Base-by-base conservation (phyloP, 2,797 vertebrate genomes). In the Urocyon cinereoargenteus region DNA sequence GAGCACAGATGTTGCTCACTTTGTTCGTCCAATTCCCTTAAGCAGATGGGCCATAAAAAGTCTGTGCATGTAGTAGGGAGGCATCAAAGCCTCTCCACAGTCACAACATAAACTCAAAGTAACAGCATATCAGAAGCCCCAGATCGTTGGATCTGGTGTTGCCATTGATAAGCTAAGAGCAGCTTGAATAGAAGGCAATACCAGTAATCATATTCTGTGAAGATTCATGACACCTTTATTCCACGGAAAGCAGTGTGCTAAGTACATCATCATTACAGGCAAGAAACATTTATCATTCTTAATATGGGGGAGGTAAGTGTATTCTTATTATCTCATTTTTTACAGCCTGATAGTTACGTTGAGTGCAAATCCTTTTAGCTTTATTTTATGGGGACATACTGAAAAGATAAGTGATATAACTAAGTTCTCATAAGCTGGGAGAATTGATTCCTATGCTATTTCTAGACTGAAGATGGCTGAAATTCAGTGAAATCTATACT, bases 11-110 rank as follows among this genome's bases (percentile, higher is more conserved):
- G 97, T 68, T 84, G 21, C 84, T 77, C 64, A 73, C 92, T 90
- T 91, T 78, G 83, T 92, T 86, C n/a, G 64, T 86, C 93, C 94
- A 96, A 92, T 97, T 97, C 96, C 95, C 97, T 64, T 36, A 49
- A 88, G 92, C 97, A 97, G 94, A 96, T 90, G 96, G 96, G 84
- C 86, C 68, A 72, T 97, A 96, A 93, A 97, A 89, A 22, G 53
- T 87, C 93, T 96, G 88, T 75, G 73, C 78, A 7, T 91, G 73
- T 49, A 62, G 51, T n/a, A 66, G 72, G 82, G 82, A 95, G 75
- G 51, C 51, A 73, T 81, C 79, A 55, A 91, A 95, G 45, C 34
- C 64, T 94, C 68, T 31, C 40, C 31, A 18, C 4, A 90, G 81
- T 68, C 93, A 81, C 75, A 91, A 36, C 53, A 72, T 40, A 86